Base-by-base conservation (phyloP, 2,888 invertebrate genomes). In the Coelogynopora nodosa region DNA sequence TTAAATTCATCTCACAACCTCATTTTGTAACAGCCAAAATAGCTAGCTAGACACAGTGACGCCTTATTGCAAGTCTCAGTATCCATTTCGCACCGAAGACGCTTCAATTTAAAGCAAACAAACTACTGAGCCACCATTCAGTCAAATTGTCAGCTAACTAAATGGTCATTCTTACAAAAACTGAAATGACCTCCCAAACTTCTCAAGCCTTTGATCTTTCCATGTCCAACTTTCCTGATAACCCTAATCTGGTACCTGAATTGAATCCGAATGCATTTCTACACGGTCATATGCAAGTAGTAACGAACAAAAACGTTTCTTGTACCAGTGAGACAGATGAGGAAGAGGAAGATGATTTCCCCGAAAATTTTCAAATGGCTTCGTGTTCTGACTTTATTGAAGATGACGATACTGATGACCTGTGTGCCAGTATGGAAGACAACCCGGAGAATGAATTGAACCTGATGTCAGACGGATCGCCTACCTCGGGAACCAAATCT, bases 401-500 rank as follows among this genome's bases (percentile, higher is more conserved):
- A 26, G 74, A 74, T 26, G 74, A 74, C 2, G 74, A 74, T 23
- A 26, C 2, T 2, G 74, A 74, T 23, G 74, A 74, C 74, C 74
- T 74, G 2, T 74, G 74, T 26, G 74, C 23, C 23, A 26, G 23
- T 26, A 23, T 74, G 1, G 85, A 67, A 28, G 67, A 85, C 10
- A 85, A 85, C 26, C 27, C 67, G 26, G 85, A 85, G 0, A 85
- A 82, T 28, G 85, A 85, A 27, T n/a, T n/a, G n/a, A 85, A 26
- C 31, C 27, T 26, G 27, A 49, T 30, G 0, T 0, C 67, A 1
- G 74, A 28, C 1, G 2, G 27, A 27, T 74, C 74, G 2, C 82
- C 82, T 2, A 26, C 74, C 2, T 74, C 74, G 13, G 29, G 86
- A 5, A 81, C 80, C 27, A 86, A 86, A 30, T 67, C 85, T 67